These are phyloP conservation scores for Bradynema listronoti DNA, from an alignment of 1,140 invertebrate genomes.

Conservation along the genomic window DNA sequence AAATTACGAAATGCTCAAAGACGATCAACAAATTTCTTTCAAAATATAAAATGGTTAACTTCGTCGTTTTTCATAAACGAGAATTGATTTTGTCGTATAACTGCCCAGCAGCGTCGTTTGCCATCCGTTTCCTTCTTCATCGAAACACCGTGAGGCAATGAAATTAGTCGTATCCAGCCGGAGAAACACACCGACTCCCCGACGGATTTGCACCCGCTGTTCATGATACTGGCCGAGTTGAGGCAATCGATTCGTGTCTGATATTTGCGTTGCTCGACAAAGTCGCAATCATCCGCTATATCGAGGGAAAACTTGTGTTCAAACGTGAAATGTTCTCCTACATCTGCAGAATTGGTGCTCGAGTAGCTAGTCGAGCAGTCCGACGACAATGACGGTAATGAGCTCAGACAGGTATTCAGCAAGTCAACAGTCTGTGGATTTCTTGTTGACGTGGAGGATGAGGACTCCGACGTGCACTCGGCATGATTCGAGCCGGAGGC, in stretches of 20 bases:
- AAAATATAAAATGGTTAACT: constrained; percentile 28
- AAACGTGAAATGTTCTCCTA: too few species aligned
- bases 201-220: constrained; percentile 22
- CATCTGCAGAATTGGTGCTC: too few species aligned
- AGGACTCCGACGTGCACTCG: not conserved
- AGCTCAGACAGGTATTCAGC: too few species aligned
- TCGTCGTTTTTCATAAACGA: constrained; percentile 34
- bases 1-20: not conserved
- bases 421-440: too few species aligned
- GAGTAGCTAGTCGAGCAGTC: too few species aligned
- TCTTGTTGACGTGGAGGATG: too few species aligned
- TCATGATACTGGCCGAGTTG: too few species aligned
- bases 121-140: constrained; percentile 31
- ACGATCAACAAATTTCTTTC: not conserved
- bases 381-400: too few species aligned
- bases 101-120: constrained; percentile 21
- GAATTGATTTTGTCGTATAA: constrained; percentile 31
- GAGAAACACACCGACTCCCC: constrained; percentile 41
- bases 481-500: not conserved
- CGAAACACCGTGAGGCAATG: constrained; percentile 9
- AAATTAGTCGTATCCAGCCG: constrained; percentile 34
- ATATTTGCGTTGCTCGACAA: too few species aligned
- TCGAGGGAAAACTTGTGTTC: too few species aligned
- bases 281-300: too few species aligned
- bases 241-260: too few species aligned